Evolutionary conservation across 2,888 invertebrate genomes (phyloP).

Genomic region (Rhagium mordax): DNA sequence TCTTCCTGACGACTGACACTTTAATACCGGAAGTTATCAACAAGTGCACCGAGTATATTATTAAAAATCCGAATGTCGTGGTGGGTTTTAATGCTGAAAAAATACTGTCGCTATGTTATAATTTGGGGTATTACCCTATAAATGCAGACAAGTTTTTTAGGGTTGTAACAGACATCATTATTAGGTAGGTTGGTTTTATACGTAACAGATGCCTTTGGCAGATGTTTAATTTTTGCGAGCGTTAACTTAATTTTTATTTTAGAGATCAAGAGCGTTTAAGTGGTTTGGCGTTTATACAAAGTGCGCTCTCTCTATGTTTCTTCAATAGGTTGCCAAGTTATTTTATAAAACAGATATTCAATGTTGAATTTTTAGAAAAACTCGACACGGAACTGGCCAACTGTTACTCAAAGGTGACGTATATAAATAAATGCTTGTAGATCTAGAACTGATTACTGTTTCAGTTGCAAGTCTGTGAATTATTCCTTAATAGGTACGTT

Average conservation of each 20-base stretch:
- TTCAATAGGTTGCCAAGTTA: constrained; percentile 72
- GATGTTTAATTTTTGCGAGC: neutral
- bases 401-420: constrained; percentile 72
- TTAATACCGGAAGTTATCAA: constrained; percentile 71
- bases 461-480: no score
- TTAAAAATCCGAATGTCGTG: constrained; percentile 67
- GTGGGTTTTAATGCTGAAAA: constrained; percentile 73
- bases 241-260: constrained; percentile 48
- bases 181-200: constrained; percentile 66
- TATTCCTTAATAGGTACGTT: constrained; percentile 47
- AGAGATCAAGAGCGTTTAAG: constrained; percentile 74
- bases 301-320: constrained; percentile 72
- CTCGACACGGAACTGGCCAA: constrained; percentile 74
- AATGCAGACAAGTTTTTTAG: constrained; percentile 66
- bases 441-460: no score
- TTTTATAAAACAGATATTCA: constrained; percentile 74
- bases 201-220: neutral
- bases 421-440: no score
- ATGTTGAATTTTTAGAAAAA: constrained; percentile 74
- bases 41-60: constrained; percentile 69
- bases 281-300: constrained; percentile 72
- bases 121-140: constrained; percentile 71
- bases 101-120: constrained; percentile 71
- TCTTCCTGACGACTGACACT: constrained; percentile 67
- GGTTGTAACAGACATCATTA: constrained; percentile 67